Evolutionary conservation across 2,888 invertebrate genomes (phyloP), one percentile per base, ranked within the genome.

Genomic region (Polydrusus pterygomalis): DNA sequence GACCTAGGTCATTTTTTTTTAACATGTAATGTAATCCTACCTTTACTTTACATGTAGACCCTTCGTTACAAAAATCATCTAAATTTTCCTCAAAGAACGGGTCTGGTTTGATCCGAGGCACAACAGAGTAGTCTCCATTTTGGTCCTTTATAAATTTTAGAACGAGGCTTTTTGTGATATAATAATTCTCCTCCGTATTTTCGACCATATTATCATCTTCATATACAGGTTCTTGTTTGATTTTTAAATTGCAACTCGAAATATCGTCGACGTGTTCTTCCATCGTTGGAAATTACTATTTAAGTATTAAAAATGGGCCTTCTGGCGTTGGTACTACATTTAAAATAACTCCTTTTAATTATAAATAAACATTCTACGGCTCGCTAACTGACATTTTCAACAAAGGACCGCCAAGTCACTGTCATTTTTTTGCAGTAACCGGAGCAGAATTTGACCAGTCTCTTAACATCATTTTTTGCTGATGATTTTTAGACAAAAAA

Each of bases 61-160:
- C 11, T 0, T 64, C 47, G 9, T 15, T 9, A 17, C 9, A 34
- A 0, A 60, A 13, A 38, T 63, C 70, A 15, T 49, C 70, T 11
- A 70, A 13, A 63, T 40, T 9, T 40, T 63, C 70, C 18, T 70
- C 70, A 13, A 63, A 70, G 49, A 70, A 70, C 1, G 70, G 70
- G 51, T 70, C 70, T 2, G 70, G 70, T 17, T 62, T 70, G 2
- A 70, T 49, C 0, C 49, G 43, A 13, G 70, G 70, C 5, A 63
- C 17, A 1, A 70, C 70, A 0, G 63, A 70, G 18, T 70, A 70
- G 47, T 20, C 20, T 1, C 70, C 70, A n/a, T 51, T 54, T 38
- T 40, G 11, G n/a, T 70, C 40, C n/a, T 20, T 18, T 10, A 40
- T 25, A 51, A 70, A 70, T 20, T 25, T 8, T 7, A 70, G 20